Conservation (phyloP, 2,888 invertebrate species). For the Trichopria drosophilae region DNA sequence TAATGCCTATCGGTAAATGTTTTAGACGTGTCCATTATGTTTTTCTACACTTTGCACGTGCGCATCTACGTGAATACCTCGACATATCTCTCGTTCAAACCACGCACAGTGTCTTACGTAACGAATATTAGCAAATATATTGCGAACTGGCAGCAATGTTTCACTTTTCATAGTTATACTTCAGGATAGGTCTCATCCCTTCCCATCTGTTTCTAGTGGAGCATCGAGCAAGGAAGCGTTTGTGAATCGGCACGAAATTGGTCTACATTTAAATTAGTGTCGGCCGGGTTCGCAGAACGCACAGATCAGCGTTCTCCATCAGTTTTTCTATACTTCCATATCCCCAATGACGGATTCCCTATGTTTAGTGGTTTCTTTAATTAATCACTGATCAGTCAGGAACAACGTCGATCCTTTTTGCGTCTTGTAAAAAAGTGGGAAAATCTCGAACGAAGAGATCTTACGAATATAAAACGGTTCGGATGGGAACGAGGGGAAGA, state of each 20-base stretch:
- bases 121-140: conserved; percentile 43
- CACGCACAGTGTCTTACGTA: conserved; percentile 5
- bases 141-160: conserved; percentile 50
- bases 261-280: no score
- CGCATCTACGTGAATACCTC: not conserved
- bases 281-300: no score
- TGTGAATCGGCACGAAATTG: no score
- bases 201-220: no score
- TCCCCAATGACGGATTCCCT: no score
- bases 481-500: not conserved
- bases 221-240: no score
- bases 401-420: no score
- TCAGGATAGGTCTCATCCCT: not conserved
- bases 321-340: no score
- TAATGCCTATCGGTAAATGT: no score
- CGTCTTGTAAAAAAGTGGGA: conserved; percentile 10
- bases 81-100: not conserved
- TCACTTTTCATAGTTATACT: conserved; percentile 38
- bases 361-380: not conserved
- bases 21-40: conserved; percentile 1
- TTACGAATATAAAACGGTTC: conserved; percentile 24
- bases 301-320: no score
- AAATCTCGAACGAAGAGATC: conserved; percentile 10
- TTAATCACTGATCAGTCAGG: no score
- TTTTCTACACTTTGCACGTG: not conserved